Base-by-base conservation (phyloP, 2,797 vertebrate genomes). In the Poeciliopsis gracilis region DNA sequence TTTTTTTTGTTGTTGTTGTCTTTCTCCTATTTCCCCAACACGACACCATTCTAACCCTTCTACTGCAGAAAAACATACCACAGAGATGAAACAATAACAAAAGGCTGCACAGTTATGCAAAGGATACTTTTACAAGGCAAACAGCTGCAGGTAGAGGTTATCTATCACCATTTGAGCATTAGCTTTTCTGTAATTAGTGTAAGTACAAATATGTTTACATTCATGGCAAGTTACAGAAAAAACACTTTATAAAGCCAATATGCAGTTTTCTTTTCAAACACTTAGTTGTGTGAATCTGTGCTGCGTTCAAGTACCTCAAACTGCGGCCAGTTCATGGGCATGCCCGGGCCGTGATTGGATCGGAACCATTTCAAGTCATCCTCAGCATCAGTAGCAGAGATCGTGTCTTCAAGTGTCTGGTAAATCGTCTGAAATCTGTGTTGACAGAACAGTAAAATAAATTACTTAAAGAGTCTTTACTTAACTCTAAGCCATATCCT, bases 301-400 rank as follows among this genome's bases (percentile, higher is more conserved):
- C 1, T 77, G 46, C 30, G 2, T 88, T 94, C 97, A 97, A 9
- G 88, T 95, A 99, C 98, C 97, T 99, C 98, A 94, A 99, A 99
- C 92, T 98, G 97, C 5, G 98, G 98, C 98, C 98, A 99, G 92
- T 97, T 98, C 98, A 99, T 99, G 36, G 97, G 95, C 98, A 99
- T 99, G 79, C 97, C 98, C 0, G 98, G 98, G 7, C 98, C 98
- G 1, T 98, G 96, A 86, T 96, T 98, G 88, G 96, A 96, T 82
- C 96, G 94, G 92, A 99, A 99, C 98, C 97, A 99, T 87, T 97
- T 94, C 78, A 99, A 92, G 88, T 99, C 98, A 72, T 99, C 98
- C 69, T 97, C 94, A 0, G 96, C 93, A 6, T 99, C 98, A 0
- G 97, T 96, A 8, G 95, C 93, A 88, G 96, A 94, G 85, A 99